Conservation (phyloP, 2,888 invertebrate species). For the Apodemia zela region DNA sequence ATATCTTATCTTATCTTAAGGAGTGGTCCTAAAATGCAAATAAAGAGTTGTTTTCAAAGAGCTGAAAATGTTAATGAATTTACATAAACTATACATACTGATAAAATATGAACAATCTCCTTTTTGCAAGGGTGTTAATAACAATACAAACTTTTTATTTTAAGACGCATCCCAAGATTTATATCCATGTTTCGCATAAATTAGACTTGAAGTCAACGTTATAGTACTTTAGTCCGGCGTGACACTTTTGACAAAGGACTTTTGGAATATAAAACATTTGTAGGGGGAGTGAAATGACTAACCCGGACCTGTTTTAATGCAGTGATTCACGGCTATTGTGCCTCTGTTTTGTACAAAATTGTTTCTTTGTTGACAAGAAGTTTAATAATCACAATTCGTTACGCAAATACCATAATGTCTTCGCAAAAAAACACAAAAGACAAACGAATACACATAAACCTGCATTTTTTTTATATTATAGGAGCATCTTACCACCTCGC, state of each 20-base stretch:
- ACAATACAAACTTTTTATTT: not conserved
- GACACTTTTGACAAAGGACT: conserved; percentile 40
- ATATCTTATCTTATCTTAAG: no score
- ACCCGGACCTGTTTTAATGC: conserved; percentile 35
- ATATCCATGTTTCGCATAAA: conserved; percentile 28
- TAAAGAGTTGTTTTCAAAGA: no score
- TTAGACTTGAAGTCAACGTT: conserved; percentile 35
- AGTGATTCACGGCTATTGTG: conserved; percentile 34
- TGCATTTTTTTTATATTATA: no score
- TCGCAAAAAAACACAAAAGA: no score
- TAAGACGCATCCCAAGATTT: conserved; percentile 3
- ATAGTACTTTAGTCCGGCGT: conserved; percentile 35
- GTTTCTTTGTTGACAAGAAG: conserved; percentile 29
- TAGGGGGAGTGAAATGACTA: conserved; percentile 38
- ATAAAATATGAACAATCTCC: not conserved
- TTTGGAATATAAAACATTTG: conserved; percentile 38
- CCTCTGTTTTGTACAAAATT: conserved; percentile 23
- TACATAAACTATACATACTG: no score
- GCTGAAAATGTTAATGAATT: no score
- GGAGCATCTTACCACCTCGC: no score
- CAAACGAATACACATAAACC: no score
- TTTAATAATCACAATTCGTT: conserved; percentile 19
- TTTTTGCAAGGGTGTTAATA: not conserved
- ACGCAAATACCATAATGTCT: conserved; percentile 18
- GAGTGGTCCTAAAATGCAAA: no score